These are phyloP conservation scores for Euura lappo DNA, from an alignment of 1,140 invertebrate genomes.

Conservation along the genomic window DNA sequence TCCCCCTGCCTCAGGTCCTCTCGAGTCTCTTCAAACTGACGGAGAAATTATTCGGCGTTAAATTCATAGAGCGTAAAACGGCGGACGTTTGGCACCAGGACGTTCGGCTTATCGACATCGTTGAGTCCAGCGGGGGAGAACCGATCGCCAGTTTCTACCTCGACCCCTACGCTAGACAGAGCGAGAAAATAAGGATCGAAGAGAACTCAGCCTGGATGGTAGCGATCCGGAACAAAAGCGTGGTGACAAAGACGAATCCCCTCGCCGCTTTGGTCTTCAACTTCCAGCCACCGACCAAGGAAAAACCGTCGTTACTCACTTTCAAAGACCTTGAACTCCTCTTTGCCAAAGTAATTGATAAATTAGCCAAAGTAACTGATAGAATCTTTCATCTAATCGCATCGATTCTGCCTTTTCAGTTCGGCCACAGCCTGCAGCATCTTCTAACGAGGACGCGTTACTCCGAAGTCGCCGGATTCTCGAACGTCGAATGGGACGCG, in stretches of 20 bases:
- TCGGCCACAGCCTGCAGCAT: constrained; percentile 85
- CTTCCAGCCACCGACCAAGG: constrained; percentile 69
- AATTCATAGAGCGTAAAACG: constrained; percentile 72
- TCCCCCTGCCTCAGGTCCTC: constrained; percentile 81
- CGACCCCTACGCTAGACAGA: constrained; percentile 76
- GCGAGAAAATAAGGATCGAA: constrained; percentile 66
- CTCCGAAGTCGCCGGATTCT: constrained; percentile 81
- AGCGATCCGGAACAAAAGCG: constrained; percentile 71
- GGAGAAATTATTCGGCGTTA: constrained; percentile 81
- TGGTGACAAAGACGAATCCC: constrained; percentile 67
- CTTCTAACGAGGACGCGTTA: constrained; percentile 80
- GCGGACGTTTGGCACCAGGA: constrained; percentile 82
- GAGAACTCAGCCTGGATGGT: constrained; percentile 73
- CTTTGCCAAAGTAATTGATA: constrained; percentile 71
- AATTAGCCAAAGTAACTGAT: neutral
- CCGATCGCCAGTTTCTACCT: constrained; percentile 83
- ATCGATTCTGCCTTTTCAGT: constrained; percentile 56
- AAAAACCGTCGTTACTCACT: constrained; percentile 73
- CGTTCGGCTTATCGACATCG: constrained; percentile 84
- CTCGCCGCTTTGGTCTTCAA: constrained; percentile 84
- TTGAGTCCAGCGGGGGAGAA: constrained; percentile 69
- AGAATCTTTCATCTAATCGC: neutral
- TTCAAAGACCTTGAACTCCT: constrained; percentile 78
- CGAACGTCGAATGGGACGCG: constrained; percentile 92
- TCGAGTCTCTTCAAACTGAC: constrained; percentile 77